A percentile compares a stretch with the other conserved stretches of the same genome.
Evolutionary conservation across 2,888 invertebrate genomes (phyloP).

Genomic region (Tridacna crocea): DNA sequence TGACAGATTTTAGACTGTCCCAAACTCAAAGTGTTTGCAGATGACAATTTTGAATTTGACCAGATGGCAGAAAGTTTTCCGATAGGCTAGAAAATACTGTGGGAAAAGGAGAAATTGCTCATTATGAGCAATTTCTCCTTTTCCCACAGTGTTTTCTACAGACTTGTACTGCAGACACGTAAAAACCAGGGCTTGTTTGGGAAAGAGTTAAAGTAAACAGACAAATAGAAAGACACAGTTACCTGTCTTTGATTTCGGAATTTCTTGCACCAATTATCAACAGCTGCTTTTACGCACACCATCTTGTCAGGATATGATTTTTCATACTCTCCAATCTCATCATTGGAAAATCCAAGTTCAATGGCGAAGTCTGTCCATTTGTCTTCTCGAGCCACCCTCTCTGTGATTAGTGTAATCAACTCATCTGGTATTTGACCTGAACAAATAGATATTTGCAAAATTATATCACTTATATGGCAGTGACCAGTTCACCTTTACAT

Average conservation of each 20-base stretch:
- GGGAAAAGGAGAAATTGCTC: too few relatives aligned
- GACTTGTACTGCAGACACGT: too few relatives aligned
- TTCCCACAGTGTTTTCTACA: too few relatives aligned
- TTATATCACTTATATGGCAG: neutral
- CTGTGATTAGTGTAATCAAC: neutral
- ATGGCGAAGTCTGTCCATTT: constrained; percentile 15
- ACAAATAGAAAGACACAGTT: neutral
- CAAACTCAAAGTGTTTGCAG: too few relatives aligned
- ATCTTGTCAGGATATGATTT: neutral
- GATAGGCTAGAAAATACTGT: too few relatives aligned
- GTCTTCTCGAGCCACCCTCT: neutral
- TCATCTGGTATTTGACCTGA: neutral
- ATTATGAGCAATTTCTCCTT: too few relatives aligned
- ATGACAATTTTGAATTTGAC: too few relatives aligned
- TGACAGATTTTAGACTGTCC: too few relatives aligned
- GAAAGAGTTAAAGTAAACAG: too few relatives aligned
- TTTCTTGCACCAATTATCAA: constrained; percentile 6
- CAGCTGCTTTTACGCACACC: neutral
- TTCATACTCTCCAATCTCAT: constrained; percentile 7
- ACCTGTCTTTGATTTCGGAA: neutral
- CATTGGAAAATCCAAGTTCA: neutral
- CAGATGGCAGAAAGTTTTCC: too few relatives aligned
- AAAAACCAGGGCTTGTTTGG: too few relatives aligned
- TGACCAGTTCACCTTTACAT: too few relatives aligned
- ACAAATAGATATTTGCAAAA: neutral